phyloP scores from a whole-genome alignment of 2,113 vertebrate species.

The Planiliza haematocheilus region DNA sequence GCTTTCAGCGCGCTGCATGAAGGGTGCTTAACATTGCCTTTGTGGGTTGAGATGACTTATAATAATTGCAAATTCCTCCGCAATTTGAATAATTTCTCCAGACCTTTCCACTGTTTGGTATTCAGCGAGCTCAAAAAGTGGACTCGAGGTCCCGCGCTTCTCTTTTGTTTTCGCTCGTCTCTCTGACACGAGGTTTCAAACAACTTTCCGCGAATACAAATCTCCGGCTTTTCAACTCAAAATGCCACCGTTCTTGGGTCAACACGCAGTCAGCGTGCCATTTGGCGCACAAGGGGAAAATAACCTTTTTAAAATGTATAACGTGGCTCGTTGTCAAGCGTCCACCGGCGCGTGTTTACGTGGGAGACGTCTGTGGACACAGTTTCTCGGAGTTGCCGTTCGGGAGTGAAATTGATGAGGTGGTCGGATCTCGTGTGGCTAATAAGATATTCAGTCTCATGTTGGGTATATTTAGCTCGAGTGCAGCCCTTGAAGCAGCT shows the following conservation, averaged over 20 bases:
- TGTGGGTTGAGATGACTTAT: conserved; percentile 75
- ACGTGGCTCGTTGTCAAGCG: background rate
- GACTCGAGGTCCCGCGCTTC: conserved; percentile 55
- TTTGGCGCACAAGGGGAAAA: conserved; percentile 22
- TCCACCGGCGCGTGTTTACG: background rate
- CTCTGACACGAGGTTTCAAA: conserved; percentile 49
- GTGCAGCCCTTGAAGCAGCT: conserved; percentile 35
- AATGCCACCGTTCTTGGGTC: conserved; percentile 47
- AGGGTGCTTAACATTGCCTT: conserved; percentile 75
- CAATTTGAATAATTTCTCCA: conserved; percentile 80
- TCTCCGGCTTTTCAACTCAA: conserved; percentile 56
- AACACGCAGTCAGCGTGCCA: conserved; percentile 25
- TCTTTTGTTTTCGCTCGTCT: conserved; percentile 64
- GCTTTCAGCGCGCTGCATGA: conserved; percentile 67
- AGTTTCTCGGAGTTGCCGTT: background rate
- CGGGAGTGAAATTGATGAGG: conserved; percentile 25
- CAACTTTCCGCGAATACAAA: conserved; percentile 59
- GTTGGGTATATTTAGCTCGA: conserved; percentile 41
- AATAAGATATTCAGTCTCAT: conserved; percentile 53
- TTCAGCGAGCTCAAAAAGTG: conserved; percentile 61
- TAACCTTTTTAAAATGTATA: conserved; percentile 38
- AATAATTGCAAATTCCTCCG: conserved; percentile 78
- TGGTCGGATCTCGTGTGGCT: conserved; percentile 5
- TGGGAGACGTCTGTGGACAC: conserved; percentile 2
- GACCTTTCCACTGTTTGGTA: conserved; percentile 70